A percentile compares a stretch with the other conserved stretches of the same genome.
phyloP scores from a whole-genome alignment of 2,113 vertebrate species.

The Drymodes brunneopygia region DNA sequence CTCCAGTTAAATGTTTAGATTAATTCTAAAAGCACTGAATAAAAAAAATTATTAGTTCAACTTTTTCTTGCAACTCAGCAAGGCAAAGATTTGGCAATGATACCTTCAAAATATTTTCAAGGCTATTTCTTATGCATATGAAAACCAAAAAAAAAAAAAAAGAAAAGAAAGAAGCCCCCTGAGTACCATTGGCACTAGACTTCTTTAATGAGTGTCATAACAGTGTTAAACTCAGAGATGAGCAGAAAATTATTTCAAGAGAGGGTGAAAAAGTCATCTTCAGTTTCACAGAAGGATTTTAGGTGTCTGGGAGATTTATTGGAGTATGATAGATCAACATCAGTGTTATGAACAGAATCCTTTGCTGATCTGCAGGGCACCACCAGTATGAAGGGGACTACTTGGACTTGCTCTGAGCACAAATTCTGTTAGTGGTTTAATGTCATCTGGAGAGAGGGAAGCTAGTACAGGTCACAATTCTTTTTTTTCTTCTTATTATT shows the following conservation, averaged over 20 bases:
- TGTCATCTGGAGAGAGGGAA: not conserved
- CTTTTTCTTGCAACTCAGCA: not conserved
- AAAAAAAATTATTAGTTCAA: not conserved
- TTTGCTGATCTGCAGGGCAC: not conserved
- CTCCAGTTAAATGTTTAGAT: not conserved
- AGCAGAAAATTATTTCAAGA: not conserved
- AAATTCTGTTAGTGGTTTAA: not conserved
- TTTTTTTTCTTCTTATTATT: not conserved
- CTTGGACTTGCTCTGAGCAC: not conserved
- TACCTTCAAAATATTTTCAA: not conserved
- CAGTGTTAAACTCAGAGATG: not conserved
- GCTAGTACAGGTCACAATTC: accelerated
- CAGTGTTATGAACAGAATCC: not conserved
- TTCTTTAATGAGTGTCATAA: accelerated
- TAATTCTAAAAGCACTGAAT: not conserved
- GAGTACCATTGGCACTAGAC: accelerated
- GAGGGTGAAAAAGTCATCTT: not conserved
- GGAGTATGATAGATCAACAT: not conserved
- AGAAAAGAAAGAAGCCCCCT: accelerated
- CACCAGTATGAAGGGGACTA: not conserved
- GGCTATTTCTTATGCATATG: not conserved
- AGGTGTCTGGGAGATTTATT: not conserved
- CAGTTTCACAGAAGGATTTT: not conserved
- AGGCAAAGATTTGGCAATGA: not conserved
- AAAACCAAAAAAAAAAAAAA: not conserved